Conservation (phyloP, 2,888 invertebrate species). For the Megamerina dolium region DNA sequence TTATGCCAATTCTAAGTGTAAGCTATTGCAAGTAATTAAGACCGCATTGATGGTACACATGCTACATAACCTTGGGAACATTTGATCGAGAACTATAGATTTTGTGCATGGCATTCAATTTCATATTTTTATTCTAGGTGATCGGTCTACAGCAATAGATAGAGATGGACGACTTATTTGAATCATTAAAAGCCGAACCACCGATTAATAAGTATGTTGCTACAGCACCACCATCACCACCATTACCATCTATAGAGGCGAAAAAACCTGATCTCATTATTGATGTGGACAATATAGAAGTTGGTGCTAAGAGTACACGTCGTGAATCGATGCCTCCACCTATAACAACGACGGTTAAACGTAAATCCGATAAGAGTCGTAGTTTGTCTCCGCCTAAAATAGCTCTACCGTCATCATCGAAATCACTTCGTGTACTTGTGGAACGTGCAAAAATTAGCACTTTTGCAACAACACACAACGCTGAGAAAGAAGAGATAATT, state of each 20-base stretch:
- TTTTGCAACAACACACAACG: too few relatives aligned
- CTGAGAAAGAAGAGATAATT: too few relatives aligned
- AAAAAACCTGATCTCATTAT: not conserved
- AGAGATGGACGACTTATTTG: conserved; percentile 26
- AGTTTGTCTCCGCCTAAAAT: conserved; percentile 23
- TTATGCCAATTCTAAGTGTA: too few relatives aligned
- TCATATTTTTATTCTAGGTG: too few relatives aligned
- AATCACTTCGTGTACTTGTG: conserved; percentile 22
- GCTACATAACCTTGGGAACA: too few relatives aligned
- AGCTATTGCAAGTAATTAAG: too few relatives aligned
- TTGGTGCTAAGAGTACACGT: conserved; percentile 4
- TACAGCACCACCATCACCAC: not conserved
- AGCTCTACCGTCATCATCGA: conserved; percentile 4
- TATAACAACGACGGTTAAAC: conserved; percentile 6
- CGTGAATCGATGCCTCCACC: conserved; percentile 24
- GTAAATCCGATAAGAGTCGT: conserved; percentile 19
- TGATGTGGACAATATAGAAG: not conserved
- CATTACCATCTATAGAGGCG: not conserved
- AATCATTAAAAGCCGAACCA: conserved; percentile 20
- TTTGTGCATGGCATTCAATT: too few relatives aligned
- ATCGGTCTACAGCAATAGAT: too few relatives aligned
- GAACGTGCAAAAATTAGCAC: too few relatives aligned
- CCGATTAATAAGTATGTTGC: conserved; percentile 6
- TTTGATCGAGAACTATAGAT: too few relatives aligned
- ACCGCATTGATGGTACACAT: too few relatives aligned